Evolutionary conservation across 2,113 vertebrate species (phyloP), one percentile per base, ranked within the genome.

Genomic region (Odontesthes bonariensis): DNA sequence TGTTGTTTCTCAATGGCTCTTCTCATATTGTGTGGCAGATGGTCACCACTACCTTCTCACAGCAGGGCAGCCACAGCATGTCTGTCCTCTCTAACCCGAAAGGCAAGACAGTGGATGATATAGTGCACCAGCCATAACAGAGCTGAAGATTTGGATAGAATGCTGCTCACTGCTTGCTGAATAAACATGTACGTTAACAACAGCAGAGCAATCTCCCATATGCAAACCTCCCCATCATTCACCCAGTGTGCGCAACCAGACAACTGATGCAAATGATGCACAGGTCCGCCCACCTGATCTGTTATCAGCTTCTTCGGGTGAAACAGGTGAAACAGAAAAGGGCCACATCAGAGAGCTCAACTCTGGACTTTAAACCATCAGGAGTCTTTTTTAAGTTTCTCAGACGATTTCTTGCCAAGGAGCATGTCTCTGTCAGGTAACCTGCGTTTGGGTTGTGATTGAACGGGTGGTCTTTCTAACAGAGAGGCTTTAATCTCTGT

Each of bases 221-320:
- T 87, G 81, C 87, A 91, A 90, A 89, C 57, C 7, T 19, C 46
- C 9, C 23, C 22, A 20, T 74, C 74, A 53, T 68, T 69, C 72
- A 74, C 65, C 61, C 42, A 31, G 1, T 52, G 64, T 35, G 27
- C 61, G 23, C 22, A 59, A 67, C 51, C 53, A 68, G 53, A 75
- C 42, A 84, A 62, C 22, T 8, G 54, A 92, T 90, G 90, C 89
- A 93, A 92, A 92, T 86, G 52, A 54, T 32, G n/a, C 46, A 12
- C 65, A 66, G 55, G 60, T 60, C 70, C 74, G 71, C 76, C 73
- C 8, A 60, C 65, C 71, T 64, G 75, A 78, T 77, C 73, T 62
- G 63, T 84, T 90, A 87, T 87, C 85, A 67, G 62, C 61, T 66
- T 33, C 44, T 73, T 44, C 14, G 12, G 32, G 53, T 47, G 47